These are phyloP conservation scores for Drosophila rellima DNA, from an alignment of 2,888 invertebrate genomes.

Conservation along the genomic window DNA sequence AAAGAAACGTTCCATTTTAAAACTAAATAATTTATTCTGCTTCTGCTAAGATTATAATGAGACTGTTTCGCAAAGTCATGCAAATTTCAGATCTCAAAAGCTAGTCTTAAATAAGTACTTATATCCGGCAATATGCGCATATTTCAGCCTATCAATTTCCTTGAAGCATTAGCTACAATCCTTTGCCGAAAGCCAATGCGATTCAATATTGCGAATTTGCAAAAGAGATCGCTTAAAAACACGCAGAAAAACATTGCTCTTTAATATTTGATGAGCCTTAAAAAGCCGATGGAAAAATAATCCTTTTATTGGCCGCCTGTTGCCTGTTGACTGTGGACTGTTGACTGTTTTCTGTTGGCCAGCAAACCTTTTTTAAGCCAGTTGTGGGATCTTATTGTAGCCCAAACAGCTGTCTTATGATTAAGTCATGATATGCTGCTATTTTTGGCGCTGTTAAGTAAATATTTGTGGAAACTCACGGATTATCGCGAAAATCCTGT, in stretches of 20 bases:
- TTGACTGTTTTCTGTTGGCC: slow-evolving; percentile 27
- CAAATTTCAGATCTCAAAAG: slow-evolving; percentile 28
- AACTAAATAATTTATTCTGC: not conserved
- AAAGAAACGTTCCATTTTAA: not conserved
- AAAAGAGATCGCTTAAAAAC: slow-evolving; percentile 28
- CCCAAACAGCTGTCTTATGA: slow-evolving; percentile 58
- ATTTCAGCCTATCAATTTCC: slow-evolving; percentile 49
- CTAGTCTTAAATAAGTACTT: slow-evolving; percentile 3
- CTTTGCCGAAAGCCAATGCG: slow-evolving; percentile 33
- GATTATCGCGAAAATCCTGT: slow-evolving; percentile 43
- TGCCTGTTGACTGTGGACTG: slow-evolving; percentile 16
- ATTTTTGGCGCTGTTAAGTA: slow-evolving; percentile 22
- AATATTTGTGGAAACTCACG: slow-evolving; percentile 47
- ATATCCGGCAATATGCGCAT: slow-evolving; percentile 59
- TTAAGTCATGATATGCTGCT: slow-evolving; percentile 58
- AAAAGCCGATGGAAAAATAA: slow-evolving; percentile 22
- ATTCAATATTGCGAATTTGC: slow-evolving; percentile 43
- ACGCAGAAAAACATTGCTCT: slow-evolving; percentile 15
- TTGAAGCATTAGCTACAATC: slow-evolving; percentile 40
- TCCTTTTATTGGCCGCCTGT: slow-evolving; percentile 45
- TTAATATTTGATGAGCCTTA: slow-evolving; percentile 52
- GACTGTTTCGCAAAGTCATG: slow-evolving; percentile 4
- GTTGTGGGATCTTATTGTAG: slow-evolving; percentile 16
- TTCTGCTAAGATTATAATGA: not conserved
- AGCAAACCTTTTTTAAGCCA: slow-evolving; percentile 18